Conservation (phyloP, 2,113 vertebrate species). For the Poeciliopsis prolifica region DNA sequence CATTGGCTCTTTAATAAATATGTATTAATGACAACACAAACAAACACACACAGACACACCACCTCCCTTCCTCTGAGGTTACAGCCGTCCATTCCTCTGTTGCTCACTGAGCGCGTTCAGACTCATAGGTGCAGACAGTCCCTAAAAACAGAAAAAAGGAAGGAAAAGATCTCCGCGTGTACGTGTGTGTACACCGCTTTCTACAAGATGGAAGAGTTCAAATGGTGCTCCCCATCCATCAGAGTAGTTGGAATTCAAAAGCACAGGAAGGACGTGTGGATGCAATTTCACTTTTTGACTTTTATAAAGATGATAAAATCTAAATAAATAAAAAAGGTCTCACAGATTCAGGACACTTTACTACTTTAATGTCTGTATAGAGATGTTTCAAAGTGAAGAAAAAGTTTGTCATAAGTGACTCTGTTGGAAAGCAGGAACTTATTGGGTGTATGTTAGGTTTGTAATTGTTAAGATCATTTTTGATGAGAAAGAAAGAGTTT, state of each 20-base stretch:
- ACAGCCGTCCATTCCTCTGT: constrained; percentile 38
- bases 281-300: not conserved
- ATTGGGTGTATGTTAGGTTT: too few relatives aligned
- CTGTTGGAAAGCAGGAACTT: too few relatives aligned
- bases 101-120: constrained; percentile 46
- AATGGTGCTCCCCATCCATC: not conserved
- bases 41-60: not conserved
- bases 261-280: not conserved
- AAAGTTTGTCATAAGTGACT: too few relatives aligned
- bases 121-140: constrained; percentile 62
- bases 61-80: constrained; percentile 45
- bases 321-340: not conserved
- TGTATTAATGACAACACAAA: not conserved
- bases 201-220: not conserved
- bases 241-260: not conserved
- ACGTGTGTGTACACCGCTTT: not conserved
- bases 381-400: not conserved
- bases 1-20: not conserved
- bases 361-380: not conserved
- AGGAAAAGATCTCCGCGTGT: constrained; percentile 58
- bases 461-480: too few relatives aligned
- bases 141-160: constrained; percentile 68
- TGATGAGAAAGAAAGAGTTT: too few relatives aligned
- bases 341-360: not conserved
- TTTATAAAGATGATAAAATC: not conserved